Evolutionary conservation across 2,888 invertebrate genomes (phyloP).

Genomic region (Phytoseiulus persimilis): DNA sequence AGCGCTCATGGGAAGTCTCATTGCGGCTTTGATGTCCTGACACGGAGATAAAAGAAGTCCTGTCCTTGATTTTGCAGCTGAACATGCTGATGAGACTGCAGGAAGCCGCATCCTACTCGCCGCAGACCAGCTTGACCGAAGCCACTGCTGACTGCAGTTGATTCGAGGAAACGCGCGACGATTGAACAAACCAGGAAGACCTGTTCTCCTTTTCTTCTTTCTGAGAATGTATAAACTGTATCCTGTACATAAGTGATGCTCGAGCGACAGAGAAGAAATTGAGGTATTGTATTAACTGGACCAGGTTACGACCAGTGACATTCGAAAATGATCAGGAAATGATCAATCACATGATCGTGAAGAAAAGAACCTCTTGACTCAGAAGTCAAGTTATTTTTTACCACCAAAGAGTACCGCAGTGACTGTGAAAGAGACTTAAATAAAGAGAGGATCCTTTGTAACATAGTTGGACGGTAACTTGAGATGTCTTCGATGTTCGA

Average conservation of each 20-base stretch:
- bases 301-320: too few relatives aligned
- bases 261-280: too few relatives aligned
- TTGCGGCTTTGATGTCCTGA: too few relatives aligned
- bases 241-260: neutral
- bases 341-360: neutral
- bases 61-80: constrained; percentile 55
- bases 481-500: neutral
- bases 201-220: neutral
- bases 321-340: too few relatives aligned
- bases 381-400: constrained; percentile 16
- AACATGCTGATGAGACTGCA: constrained; percentile 92
- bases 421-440: neutral
- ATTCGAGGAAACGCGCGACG: neutral
- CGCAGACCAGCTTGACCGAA: constrained; percentile 79
- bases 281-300: too few relatives aligned
- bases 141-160: constrained; percentile 55
- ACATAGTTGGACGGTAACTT: neutral
- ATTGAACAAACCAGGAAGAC: neutral
- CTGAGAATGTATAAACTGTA: neutral
- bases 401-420: constrained; percentile 8
- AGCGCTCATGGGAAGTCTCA: too few relatives aligned
- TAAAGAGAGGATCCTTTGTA: neutral
- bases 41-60: neutral
- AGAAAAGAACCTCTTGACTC: neutral
- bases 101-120: constrained; percentile 68